Percentiles rank a stretch among this genome's conserved stretches.
Conservation (phyloP, 2,888 invertebrate genomes). For the Sthenelais limicola region DNA sequence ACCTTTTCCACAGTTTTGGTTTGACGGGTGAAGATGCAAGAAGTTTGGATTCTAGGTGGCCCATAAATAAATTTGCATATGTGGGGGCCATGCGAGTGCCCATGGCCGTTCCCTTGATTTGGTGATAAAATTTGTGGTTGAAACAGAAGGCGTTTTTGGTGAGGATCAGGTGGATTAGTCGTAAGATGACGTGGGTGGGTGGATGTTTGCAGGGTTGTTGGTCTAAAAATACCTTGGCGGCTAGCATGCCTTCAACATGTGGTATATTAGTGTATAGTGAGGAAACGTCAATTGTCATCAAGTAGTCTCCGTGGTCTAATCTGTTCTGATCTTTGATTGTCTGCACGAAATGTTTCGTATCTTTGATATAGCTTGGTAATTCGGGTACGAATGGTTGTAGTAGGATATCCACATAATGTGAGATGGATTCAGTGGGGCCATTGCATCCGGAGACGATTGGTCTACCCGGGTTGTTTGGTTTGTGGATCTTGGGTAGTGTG, state of each 20-base stretch:
- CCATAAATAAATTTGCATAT: slow-evolving; percentile 19
- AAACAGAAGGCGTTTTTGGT: neutral
- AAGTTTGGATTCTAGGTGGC: neutral
- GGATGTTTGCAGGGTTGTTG: no score
- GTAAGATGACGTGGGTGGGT: neutral
- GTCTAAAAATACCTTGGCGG: neutral
- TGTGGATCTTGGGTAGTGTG: slow-evolving; percentile 9
- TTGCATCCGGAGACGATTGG: neutral
- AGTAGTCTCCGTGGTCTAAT: neutral
- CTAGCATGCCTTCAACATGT: neutral
- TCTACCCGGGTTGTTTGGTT: neutral
- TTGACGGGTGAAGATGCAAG: neutral
- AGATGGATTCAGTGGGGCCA: slow-evolving; percentile 3
- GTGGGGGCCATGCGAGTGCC: slow-evolving; percentile 13
- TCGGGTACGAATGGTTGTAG: neutral
- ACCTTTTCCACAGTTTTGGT: neutral
- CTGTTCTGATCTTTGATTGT: neutral
- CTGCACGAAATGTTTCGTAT: neutral
- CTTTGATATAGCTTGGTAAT: neutral
- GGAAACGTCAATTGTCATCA: neutral
- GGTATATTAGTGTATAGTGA: slow-evolving; percentile 29
- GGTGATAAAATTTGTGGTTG: slow-evolving; percentile 1
- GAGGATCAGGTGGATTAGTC: neutral
- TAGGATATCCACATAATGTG: neutral
- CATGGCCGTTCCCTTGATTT: slow-evolving; percentile 8